Evolutionary conservation across 2,113 vertebrate species (phyloP), one percentile per base, ranked within the genome.

Genomic region (Odontesthes bonariensis): DNA sequence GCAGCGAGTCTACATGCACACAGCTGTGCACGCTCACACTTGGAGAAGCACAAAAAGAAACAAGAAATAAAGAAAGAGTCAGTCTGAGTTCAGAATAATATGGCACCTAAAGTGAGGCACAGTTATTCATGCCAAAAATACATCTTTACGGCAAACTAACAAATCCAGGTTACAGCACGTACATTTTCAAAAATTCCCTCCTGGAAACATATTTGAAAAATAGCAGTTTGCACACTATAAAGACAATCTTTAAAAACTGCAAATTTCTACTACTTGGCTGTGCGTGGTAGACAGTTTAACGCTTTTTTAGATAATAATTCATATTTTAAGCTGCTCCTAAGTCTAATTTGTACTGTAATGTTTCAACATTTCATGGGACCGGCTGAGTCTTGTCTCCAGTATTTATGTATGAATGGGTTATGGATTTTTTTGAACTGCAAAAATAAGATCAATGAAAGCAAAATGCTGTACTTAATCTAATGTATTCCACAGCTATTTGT

Each of bases 11-110:
- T 4, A 73, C 67, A 32, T 51, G 46, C 38, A 74, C 61, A 35
- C 44, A 61, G 32, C 46, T 51, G 6, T 57, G 49, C 31, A 27
- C 23, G 13, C 63, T 69, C 33, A 54, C 52, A 46, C 42, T 17
- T 14, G 14, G 56, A 59, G 22, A 46, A 62, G 12, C 49, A 51
- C 62, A 53, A 23, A 77, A 69, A 69, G 66, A 62, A 64, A 66
- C n/a, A 27, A 16, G 16, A 44, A 65, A 63, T 57, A 54, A 56
- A 68, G 23, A 63, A 56, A 17, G 51, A 53, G 14, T 6, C 1
- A 53, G 14, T 8, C 1, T 20, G 4, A 63, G 16, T 47, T 3
- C 22, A 42, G 32, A 61, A 69, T 46, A 76, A 67, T 62, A 3
- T 38, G 35, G 35, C 35, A 38, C 6, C 35, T 10, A 38, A 38